Conservation (phyloP, 2,113 vertebrate genomes). For the Gambusia holbrooki region DNA sequence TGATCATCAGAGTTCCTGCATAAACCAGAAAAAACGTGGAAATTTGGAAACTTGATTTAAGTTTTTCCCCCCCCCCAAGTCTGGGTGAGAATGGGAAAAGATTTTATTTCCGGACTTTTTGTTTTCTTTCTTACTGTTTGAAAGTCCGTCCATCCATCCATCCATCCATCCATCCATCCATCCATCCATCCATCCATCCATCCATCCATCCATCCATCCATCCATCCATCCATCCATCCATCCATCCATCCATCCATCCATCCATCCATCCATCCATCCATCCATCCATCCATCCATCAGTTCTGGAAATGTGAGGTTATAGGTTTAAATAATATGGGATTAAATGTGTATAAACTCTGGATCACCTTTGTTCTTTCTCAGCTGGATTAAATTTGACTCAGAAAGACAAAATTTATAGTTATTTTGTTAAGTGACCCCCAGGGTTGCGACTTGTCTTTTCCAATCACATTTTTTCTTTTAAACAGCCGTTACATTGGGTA, state of each 20-base stretch:
- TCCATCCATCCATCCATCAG: too few species aligned
- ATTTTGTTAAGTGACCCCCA: neutral
- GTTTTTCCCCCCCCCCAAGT: neutral
- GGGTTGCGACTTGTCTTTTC: neutral
- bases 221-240: neutral
- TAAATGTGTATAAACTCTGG: too few species aligned
- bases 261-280: too few species aligned
- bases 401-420: neutral
- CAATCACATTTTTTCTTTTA: too few species aligned
- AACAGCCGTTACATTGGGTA: neutral
- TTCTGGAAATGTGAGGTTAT: too few species aligned
- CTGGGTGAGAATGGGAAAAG: neutral
- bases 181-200: too few species aligned
- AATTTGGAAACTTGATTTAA: neutral
- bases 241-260: neutral
- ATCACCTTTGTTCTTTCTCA: too few species aligned
- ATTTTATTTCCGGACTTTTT: neutral
- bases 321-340: too few species aligned
- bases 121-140: too few species aligned
- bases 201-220: neutral
- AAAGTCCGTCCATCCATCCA: too few species aligned
- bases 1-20: neutral
- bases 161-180: too few species aligned
- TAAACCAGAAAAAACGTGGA: too few species aligned
- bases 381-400: neutral